Percentiles rank a stretch among this genome's conserved stretches.
These are phyloP conservation scores for Haemorhous mexicanus DNA, from an alignment of 2,113 vertebrate genomes.

Conservation along the genomic window DNA sequence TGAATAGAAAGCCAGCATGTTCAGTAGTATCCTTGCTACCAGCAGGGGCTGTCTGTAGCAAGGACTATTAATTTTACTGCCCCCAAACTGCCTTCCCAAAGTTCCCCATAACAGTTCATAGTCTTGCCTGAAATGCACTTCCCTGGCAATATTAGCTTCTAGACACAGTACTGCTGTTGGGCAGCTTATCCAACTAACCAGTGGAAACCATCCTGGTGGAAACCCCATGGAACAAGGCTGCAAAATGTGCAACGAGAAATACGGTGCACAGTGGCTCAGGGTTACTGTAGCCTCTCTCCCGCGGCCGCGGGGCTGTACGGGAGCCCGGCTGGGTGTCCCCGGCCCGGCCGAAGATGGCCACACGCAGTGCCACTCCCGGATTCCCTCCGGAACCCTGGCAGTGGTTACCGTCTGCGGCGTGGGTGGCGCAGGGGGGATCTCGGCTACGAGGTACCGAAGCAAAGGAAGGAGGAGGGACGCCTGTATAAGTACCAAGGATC, in stretches of 20 bases:
- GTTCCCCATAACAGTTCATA: background rate
- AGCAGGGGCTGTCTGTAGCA: background rate
- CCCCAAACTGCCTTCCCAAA: background rate
- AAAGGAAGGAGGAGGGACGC: too few relatives aligned
- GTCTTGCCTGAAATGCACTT: background rate
- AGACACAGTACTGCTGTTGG: background rate
- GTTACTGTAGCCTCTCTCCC: too few relatives aligned
- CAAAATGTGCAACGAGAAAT: background rate
- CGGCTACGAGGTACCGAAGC: too few relatives aligned
- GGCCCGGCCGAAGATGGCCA: too few relatives aligned
- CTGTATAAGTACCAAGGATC: too few relatives aligned
- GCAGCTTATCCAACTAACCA: background rate
- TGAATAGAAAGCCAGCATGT: background rate
- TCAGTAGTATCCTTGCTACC: background rate
- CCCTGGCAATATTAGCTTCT: background rate
- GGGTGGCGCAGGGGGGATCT: too few relatives aligned
- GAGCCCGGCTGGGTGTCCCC: too few relatives aligned
- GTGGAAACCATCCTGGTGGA: background rate
- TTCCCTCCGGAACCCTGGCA: too few relatives aligned
- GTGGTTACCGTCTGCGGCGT: too few relatives aligned
- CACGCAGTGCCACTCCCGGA: too few relatives aligned
- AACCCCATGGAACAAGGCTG: background rate
- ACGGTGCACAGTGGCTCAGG: too few relatives aligned
- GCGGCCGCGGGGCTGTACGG: too few relatives aligned
- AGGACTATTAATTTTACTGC: background rate